These are phyloP conservation scores for Drosophila serrata DNA, from an alignment of 1,140 invertebrate genomes.

Conservation along the genomic window DNA sequence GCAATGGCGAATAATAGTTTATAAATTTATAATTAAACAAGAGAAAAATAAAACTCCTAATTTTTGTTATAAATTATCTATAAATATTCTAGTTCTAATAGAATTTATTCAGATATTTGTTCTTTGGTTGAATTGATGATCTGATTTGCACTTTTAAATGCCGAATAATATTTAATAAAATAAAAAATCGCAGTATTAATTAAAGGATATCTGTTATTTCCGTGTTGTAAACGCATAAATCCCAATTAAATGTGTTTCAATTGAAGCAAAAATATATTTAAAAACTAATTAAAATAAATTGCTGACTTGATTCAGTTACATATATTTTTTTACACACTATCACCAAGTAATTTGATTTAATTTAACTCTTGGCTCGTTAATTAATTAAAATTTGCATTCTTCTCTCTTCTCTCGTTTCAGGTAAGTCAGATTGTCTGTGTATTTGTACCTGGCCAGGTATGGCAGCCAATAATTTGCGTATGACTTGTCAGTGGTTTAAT, in stretches of 20 bases:
- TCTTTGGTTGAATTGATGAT: background rate
- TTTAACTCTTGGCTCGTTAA: constrained; percentile 36
- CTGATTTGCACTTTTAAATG: background rate
- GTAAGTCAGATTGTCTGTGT: constrained; percentile 58
- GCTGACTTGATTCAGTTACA: constrained; percentile 30
- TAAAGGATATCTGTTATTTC: background rate
- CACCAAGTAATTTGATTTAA: constrained; percentile 41
- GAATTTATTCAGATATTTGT: too few species aligned
- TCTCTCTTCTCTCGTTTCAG: constrained; percentile 54
- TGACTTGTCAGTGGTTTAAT: constrained; percentile 71
- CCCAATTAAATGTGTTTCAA: constrained; percentile 2
- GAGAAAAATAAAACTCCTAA: background rate
- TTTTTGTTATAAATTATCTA: background rate
- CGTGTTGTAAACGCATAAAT: constrained; percentile 1
- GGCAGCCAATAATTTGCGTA: constrained; percentile 52
- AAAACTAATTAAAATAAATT: constrained; percentile 31
- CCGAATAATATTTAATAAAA: background rate
- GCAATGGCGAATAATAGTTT: background rate
- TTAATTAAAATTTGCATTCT: constrained; percentile 54
- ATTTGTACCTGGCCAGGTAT: constrained; percentile 4
- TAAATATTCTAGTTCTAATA: background rate
- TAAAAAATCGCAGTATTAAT: background rate
- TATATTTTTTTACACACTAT: constrained; percentile 7
- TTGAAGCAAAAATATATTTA: background rate
- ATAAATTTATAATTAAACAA: background rate